Percentiles rank a stretch among this genome's conserved stretches.
phyloP scores from a whole-genome alignment of 2,113 vertebrate genomes.

The Silurus asotus region DNA sequence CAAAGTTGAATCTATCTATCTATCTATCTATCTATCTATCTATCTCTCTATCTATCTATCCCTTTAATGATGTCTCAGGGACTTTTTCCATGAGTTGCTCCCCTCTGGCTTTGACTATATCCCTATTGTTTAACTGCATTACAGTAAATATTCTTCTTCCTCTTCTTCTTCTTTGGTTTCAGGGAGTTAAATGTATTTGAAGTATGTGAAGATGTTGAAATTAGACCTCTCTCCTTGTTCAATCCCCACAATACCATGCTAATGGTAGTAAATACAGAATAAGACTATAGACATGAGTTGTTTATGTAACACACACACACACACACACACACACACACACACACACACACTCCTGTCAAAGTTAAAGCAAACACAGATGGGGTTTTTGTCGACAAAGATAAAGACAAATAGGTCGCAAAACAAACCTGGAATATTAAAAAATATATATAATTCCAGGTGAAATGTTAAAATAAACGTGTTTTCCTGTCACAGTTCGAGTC shows the following conservation, averaged over 20 bases:
- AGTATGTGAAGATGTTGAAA: neutral
- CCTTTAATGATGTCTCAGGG: neutral
- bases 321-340: neutral
- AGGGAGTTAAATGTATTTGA: neutral
- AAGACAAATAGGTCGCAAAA: neutral
- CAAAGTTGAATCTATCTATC: no score
- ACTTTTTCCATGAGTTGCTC: no score
- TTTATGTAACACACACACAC: neutral
- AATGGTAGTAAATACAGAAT: neutral
- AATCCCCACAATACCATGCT: neutral
- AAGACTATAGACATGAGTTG: neutral
- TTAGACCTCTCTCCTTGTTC: neutral
- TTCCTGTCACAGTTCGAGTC: neutral
- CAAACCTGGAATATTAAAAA: no score
- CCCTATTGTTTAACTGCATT: neutral
- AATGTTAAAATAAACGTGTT: no score
- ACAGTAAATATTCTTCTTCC: neutral
- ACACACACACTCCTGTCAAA: neutral
- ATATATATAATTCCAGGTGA: no score
- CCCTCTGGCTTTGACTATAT: neutral
- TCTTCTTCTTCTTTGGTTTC: neutral
- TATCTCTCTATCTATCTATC: no score
- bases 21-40: no score
- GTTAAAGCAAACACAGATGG: neutral
- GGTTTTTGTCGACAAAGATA: neutral